Conservation (phyloP, 2,113 vertebrate genomes). For the Colistium nudipinnis region DNA sequence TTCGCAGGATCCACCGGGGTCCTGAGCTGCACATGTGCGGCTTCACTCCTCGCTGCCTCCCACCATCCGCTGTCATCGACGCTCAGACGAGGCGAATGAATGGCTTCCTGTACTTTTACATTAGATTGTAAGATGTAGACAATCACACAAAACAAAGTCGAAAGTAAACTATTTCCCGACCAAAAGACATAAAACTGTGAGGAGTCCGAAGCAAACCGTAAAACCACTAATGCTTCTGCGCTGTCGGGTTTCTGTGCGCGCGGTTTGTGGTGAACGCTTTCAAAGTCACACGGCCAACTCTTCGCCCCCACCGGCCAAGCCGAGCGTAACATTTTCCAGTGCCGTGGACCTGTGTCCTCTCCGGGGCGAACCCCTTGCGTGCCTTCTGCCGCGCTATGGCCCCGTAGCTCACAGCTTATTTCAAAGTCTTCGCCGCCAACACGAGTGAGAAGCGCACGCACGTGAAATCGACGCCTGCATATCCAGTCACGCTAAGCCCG, state of each 20-base stretch:
- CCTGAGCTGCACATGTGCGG: background rate
- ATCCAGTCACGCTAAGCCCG: constrained; percentile 30
- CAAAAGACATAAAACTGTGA: background rate
- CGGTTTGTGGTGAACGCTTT: constrained; percentile 11
- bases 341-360: constrained; percentile 28
- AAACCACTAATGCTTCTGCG: background rate
- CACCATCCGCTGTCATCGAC: background rate
- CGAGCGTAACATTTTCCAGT: constrained; percentile 3
- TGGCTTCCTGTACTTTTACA: background rate
- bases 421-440: constrained; percentile 28
- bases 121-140: too few relatives aligned
- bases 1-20: background rate
- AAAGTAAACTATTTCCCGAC: background rate
- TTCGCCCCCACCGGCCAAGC: constrained; percentile 6
- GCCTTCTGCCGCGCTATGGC: constrained; percentile 52
- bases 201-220: background rate
- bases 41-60: background rate
- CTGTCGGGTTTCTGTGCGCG: background rate
- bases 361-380: constrained; percentile 29
- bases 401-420: constrained; percentile 35
- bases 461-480: constrained; percentile 33
- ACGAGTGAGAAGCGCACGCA: constrained; percentile 3
- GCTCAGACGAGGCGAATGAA: background rate
- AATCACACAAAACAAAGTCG: background rate
- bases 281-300: constrained; percentile 7